Conservation (phyloP, 2,797 vertebrate species). For the Tokudaia muenninki region DNA sequence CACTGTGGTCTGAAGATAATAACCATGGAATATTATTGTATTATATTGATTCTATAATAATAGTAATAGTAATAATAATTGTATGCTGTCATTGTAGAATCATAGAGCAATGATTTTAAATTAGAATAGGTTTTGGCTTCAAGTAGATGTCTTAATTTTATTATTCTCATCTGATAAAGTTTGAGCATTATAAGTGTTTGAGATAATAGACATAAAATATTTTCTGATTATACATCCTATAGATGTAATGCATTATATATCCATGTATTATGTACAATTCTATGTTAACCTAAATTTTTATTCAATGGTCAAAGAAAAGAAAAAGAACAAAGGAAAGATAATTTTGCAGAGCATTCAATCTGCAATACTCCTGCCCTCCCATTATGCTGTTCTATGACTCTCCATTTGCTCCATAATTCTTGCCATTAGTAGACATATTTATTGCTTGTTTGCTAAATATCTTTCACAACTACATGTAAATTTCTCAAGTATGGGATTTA, state of each 20-base stretch:
- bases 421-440: background rate
- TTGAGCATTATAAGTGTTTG: background rate
- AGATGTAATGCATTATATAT: background rate
- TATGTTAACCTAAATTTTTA: background rate
- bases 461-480: background rate
- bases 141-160: conserved; percentile 9
- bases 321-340: background rate
- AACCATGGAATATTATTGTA: background rate
- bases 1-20: background rate
- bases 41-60: background rate
- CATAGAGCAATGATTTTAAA: background rate
- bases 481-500: background rate
- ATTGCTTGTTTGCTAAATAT: conserved; percentile 40
- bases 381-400: background rate
- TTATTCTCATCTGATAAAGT: background rate
- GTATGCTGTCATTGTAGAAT: background rate
- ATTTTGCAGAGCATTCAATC: background rate
- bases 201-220: background rate
- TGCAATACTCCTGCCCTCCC: background rate
- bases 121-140: background rate
- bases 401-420: conserved; percentile 46
- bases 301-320: background rate
- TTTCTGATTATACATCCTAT: background rate
- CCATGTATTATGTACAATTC: background rate
- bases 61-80: background rate